Conservation (phyloP, 2,888 invertebrate genomes). For the Teinopalpus imperialis region DNA sequence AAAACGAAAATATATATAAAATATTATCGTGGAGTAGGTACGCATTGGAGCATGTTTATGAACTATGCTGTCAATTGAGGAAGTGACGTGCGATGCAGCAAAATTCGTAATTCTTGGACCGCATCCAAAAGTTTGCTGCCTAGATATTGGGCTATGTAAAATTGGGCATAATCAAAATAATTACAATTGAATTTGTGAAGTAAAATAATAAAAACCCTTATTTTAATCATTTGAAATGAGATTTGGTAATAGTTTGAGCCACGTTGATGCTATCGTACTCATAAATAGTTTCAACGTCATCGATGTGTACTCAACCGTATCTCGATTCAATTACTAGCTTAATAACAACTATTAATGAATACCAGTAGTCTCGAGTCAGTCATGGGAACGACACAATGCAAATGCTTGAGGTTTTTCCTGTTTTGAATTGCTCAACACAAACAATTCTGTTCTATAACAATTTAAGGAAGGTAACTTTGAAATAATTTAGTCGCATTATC, state of each 20-base stretch:
- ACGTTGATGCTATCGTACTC: too few species aligned
- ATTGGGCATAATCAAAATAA: too few species aligned
- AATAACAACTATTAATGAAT: background rate
- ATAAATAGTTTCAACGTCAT: too few species aligned
- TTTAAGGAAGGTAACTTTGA: too few species aligned
- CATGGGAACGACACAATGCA: background rate
- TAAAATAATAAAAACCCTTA: too few species aligned
- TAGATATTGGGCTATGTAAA: too few species aligned
- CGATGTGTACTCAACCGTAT: slow-evolving; percentile 1
- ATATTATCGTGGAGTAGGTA: background rate
- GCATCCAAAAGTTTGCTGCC: too few species aligned
- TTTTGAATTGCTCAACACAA: background rate
- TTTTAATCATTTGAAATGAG: too few species aligned
- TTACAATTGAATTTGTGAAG: too few species aligned
- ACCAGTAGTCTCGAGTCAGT: slow-evolving; percentile 1
- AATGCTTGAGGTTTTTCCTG: background rate
- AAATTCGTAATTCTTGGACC: slow-evolving; percentile 38
- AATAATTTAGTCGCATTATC: too few species aligned
- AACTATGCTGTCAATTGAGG: slow-evolving; percentile 27
- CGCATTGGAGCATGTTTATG: slow-evolving; percentile 11
- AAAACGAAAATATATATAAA: background rate
- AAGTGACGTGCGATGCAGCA: slow-evolving; percentile 40
- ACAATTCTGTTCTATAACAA: too few species aligned
- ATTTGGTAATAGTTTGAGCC: too few species aligned
- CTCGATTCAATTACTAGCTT: background rate